Conservation (phyloP, 2,797 vertebrate species). For the Pteronotus mesoamericanus region DNA sequence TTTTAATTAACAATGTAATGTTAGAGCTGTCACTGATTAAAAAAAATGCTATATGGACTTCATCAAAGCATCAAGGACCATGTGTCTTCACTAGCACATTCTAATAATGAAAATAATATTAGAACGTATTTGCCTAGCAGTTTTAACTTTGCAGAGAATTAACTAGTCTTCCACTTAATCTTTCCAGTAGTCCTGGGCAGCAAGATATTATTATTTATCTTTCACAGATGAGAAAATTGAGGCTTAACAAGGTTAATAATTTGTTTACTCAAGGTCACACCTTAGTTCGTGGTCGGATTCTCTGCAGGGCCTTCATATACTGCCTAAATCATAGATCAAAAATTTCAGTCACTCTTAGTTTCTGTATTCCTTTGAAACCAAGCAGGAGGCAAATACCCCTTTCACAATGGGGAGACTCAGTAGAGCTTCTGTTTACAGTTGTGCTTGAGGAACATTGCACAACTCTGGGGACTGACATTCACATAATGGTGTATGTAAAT, state of each 20-base stretch:
- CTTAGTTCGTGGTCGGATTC: neutral
- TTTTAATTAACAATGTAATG: slow-evolving; percentile 41
- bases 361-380: neutral
- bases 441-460: too few species aligned
- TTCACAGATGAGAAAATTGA: slow-evolving; percentile 20
- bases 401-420: neutral
- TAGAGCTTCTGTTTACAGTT: neutral
- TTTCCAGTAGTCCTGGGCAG: neutral
- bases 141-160: slow-evolving; percentile 33
- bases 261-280: neutral
- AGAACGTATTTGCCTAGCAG: slow-evolving; percentile 8
- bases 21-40: slow-evolving; percentile 2
- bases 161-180: neutral
- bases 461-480: neutral
- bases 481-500: fast-evolving
- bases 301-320: neutral
- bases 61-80: neutral
- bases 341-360: neutral
- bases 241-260: neutral
- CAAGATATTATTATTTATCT: slow-evolving; percentile 8
- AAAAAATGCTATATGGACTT: slow-evolving; percentile 1
- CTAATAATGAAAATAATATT: neutral
- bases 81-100: neutral
- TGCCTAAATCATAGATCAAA: neutral
- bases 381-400: neutral